Percentiles rank a stretch among this genome's conserved stretches.
These are phyloP conservation scores for Heliconius aoede DNA, from an alignment of 2,888 invertebrate genomes.

Conservation along the genomic window DNA sequence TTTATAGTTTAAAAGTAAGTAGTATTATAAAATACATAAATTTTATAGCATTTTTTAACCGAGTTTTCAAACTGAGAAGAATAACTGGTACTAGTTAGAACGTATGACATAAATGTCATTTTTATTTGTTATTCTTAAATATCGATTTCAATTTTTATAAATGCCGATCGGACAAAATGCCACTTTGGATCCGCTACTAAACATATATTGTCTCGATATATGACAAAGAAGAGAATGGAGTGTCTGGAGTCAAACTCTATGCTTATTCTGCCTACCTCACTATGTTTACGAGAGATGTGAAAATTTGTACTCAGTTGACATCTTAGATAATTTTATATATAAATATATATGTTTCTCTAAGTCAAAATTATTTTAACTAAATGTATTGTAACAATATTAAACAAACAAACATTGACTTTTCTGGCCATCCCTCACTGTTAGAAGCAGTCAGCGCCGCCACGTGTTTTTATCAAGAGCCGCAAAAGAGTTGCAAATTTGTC, in stretches of 20 bases:
- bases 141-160: no score
- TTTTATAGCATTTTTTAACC: constrained; percentile 8
- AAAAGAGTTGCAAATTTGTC: constrained; percentile 82
- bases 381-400: neutral
- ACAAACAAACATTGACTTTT: constrained; percentile 50
- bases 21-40: neutral
- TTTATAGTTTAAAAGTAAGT: neutral
- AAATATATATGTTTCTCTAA: no score
- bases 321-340: no score
- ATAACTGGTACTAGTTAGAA: constrained; percentile 19
- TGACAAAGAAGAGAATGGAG: neutral
- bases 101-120: constrained; percentile 22
- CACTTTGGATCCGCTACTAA: no score
- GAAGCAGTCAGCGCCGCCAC: constrained; percentile 62
- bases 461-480: constrained; percentile 77
- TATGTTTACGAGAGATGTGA: neutral
- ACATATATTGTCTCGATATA: no score
- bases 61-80: neutral
- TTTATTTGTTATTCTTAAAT: neutral
- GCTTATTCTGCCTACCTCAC: neutral
- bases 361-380: neutral
- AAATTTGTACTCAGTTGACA: neutral
- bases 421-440: constrained; percentile 80
- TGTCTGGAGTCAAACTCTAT: neutral
- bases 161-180: no score